Base-by-base conservation (phyloP, 2,888 invertebrate species). In the Volucella inanis region DNA sequence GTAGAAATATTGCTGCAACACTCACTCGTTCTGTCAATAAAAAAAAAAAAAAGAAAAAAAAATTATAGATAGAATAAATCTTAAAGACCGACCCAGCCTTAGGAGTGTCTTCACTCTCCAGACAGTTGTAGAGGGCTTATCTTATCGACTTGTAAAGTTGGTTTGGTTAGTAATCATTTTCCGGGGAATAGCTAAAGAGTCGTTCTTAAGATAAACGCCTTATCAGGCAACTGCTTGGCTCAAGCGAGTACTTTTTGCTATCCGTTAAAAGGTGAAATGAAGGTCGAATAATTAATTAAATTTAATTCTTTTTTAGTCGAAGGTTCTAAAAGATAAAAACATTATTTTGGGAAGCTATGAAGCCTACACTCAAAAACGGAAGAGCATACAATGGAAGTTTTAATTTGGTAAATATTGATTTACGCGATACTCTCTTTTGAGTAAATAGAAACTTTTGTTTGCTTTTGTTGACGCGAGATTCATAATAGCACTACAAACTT, bases 61-160 rank as follows among this genome's bases (percentile, higher is more conserved):
- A 11, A 8, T 12, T 2, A 3, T 49, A 31, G 31, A 31, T 31
- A 31, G 6, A 6, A 31, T 31, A 6, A 31, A 31, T 31, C 6
- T 1, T 6, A 31, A 31, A 31, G 4, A 6, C 31, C 31, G 4
- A 6, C 31, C 31, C 2, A 31, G 31, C 6, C 6, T 31, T 31
- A 6, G 31, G 6, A 31, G 6, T 4, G 6, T 31, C 31, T 31
- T 31, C 31, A 31, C 6, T 31, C 31, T 31, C 6, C 31, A 31
- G 31, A 31, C 31, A 6, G 1, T 31, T 31, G 31, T 0, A 31
- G 4, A 31, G 49, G n/a, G 15, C n/a, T 65, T 52, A 67, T 67
- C 65, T 67, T 67, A 67, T 67, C 65, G 14, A 54, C 15, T 41
- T 41, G 62, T 52, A 67, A 67, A 67, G 31, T 31, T 31, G 31